Base-by-base conservation (phyloP, 2,888 invertebrate genomes). In the Oasisia sp. region DNA sequence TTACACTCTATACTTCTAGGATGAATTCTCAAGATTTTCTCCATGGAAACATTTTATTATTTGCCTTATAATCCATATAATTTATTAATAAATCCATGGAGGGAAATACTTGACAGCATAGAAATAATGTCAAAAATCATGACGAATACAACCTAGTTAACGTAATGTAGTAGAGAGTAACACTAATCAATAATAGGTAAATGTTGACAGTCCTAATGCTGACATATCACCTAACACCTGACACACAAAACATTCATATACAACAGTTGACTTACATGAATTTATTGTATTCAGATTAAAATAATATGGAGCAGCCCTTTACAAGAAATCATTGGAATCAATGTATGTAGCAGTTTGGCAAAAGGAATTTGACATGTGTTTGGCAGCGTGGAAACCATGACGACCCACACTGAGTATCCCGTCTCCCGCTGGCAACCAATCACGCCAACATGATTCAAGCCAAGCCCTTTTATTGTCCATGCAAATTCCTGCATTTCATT, bases 391-490 rank as follows among this genome's bases (percentile, higher is more conserved):
- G 74, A 14, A 19, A 74, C 27, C 1, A 74, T 1, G 74, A 19
- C 7, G 74, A 74, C 19, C 74, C 74, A 74, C n/a, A 74, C 27
- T 5, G 27, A 74, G 19, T 27, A 74, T 74, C 74, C 27, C 2
- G 74, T 74, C 74, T 27, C 74, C 74, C 27, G n/a, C 27, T 74
- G 74, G 19, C 74, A 74, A 19, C 74, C 74, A 74, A 74, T 74
- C n/a, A 74, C n/a, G 27, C 74, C 19, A 74, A 74, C 74, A 74
- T 74, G 74, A 74, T 74, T 74, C 74, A 74, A 74, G 74, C 74
- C 74, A 74, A 74, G 74, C 74, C 74, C 27, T 74, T 74, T 74
- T 74, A 74, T 74, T 74, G 74, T 74, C 74, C 14, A 74, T n/a
- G 74, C 74, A 74, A n/a, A 74, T 74, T 74, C 74, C 27, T 74